These are phyloP conservation scores for Anniella stebbinsi DNA, from an alignment of 2,797 vertebrate genomes.

Conservation along the genomic window DNA sequence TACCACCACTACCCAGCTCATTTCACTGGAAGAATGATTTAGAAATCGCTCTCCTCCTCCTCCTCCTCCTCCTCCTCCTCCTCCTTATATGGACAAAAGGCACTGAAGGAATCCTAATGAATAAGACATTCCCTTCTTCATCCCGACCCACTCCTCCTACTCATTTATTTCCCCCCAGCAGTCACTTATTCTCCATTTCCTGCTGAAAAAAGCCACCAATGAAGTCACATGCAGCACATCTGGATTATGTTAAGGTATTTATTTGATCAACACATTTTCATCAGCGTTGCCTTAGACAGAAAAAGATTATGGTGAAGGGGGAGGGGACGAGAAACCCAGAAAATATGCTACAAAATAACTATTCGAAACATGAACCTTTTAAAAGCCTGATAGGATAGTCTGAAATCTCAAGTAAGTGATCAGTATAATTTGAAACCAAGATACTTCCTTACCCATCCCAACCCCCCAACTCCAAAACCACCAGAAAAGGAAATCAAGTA, in stretches of 20 bases:
- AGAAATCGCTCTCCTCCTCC: conserved; percentile 30
- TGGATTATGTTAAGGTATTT: conserved; percentile 75
- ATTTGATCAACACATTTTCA: conserved; percentile 72
- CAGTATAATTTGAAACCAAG: not conserved
- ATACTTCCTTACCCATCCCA: not conserved
- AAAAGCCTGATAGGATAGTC: conserved; percentile 22
- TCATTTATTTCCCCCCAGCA: not conserved
- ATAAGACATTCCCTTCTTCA: conserved; percentile 39
- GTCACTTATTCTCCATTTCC: conserved; percentile 44
- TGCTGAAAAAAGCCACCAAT: conserved; percentile 59
- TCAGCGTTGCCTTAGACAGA: conserved; percentile 53
- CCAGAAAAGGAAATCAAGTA: not conserved
- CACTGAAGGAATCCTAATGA: conserved; percentile 18
- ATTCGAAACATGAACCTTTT: conserved; percentile 5
- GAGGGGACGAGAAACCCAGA: not conserved
- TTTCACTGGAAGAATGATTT: conserved; percentile 44
- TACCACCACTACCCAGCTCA: not conserved
- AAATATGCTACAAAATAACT: not conserved
- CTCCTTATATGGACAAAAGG: conserved; percentile 49
- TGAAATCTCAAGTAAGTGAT: not conserved
- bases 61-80: conserved; percentile 45
- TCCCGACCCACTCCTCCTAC: conserved; percentile 13
- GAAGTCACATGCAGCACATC: conserved; percentile 65
- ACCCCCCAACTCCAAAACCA: not conserved
- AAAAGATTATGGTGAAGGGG: conserved; percentile 27